Conservation (phyloP, 2,888 invertebrate genomes). For the Rhabditoides inermis region DNA sequence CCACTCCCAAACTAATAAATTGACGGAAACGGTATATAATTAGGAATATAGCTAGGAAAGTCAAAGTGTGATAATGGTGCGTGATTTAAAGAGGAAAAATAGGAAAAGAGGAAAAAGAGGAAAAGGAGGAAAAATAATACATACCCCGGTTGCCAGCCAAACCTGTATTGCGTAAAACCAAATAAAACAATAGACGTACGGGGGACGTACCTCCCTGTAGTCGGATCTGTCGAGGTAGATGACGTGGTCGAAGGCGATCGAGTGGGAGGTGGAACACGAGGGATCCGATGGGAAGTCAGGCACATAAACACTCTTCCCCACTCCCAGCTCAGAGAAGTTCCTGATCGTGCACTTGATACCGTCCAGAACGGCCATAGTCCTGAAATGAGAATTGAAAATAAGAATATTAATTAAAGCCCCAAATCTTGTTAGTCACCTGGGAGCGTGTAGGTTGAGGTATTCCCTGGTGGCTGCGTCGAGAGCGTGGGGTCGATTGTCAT, state of each 20-base stretch:
- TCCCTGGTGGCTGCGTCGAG: constrained; percentile 86
- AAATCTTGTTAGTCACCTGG: too few relatives aligned
- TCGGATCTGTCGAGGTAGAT: constrained; percentile 83
- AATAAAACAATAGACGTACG: too few relatives aligned
- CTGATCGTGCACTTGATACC: constrained; percentile 72
- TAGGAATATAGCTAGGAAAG: too few relatives aligned
- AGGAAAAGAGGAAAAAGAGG: too few relatives aligned
- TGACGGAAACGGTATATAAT: too few relatives aligned
- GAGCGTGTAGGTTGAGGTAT: constrained; percentile 75
- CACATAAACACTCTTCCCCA: constrained; percentile 60
- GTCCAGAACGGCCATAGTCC: constrained; percentile 85
- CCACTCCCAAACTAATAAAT: too few relatives aligned
- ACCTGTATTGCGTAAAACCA: constrained; percentile 2
- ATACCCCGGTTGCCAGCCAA: background rate
- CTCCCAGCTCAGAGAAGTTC: constrained; percentile 65
- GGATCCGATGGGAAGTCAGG: constrained; percentile 77
- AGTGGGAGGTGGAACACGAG: constrained; percentile 11
- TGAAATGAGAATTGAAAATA: constrained; percentile 53
- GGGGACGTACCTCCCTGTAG: constrained; percentile 72
- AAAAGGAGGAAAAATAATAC: too few relatives aligned
- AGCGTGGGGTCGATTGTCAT: constrained; percentile 81
- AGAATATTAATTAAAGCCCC: too few relatives aligned
- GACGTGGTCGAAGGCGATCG: constrained; percentile 66
- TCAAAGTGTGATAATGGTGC: too few relatives aligned
- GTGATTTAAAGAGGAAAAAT: too few relatives aligned